Conservation (phyloP, 2,113 vertebrate genomes). For the Lepus europaeus region DNA sequence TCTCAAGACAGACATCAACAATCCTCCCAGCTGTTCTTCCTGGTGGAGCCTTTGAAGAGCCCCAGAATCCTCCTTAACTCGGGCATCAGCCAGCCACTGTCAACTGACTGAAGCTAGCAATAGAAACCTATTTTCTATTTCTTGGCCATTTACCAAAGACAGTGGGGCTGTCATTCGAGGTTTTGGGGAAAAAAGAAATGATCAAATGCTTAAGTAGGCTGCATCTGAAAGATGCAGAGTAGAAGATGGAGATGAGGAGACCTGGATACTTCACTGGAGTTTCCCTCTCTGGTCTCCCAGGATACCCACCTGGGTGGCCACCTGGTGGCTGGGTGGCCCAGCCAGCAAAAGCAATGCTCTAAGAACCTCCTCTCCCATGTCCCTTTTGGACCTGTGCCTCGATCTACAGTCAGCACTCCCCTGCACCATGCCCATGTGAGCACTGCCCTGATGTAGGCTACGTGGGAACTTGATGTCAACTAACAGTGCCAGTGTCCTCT, state of each 20-base stretch:
- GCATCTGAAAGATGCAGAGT: slow-evolving; percentile 11
- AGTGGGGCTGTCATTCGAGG: not conserved
- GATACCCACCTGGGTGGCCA: not conserved
- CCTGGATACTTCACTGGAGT: not conserved
- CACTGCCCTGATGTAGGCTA: not conserved
- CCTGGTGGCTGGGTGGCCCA: not conserved
- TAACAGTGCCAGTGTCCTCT: not conserved
- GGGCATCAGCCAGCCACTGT: not conserved
- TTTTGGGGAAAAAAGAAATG: slow-evolving; percentile 48
- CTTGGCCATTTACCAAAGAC: not conserved
- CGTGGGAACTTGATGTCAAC: not conserved
- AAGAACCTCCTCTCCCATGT: not conserved
- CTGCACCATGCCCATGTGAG: not conserved
- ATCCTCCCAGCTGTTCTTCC: not conserved
- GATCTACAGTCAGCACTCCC: not conserved
- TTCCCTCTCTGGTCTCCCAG: not conserved
- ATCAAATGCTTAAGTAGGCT: slow-evolving; percentile 15
- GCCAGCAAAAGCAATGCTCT: slow-evolving; percentile 18
- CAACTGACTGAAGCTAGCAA: not conserved
- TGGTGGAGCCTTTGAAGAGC: not conserved
- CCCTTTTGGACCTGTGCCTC: not conserved
- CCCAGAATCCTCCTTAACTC: not conserved
- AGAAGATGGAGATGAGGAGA: not conserved
- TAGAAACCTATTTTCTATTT: not conserved
- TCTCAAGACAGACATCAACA: not conserved